phyloP scores from a whole-genome alignment of 2,797 vertebrate genomes.

The Hoplostethus atlanticus region DNA sequence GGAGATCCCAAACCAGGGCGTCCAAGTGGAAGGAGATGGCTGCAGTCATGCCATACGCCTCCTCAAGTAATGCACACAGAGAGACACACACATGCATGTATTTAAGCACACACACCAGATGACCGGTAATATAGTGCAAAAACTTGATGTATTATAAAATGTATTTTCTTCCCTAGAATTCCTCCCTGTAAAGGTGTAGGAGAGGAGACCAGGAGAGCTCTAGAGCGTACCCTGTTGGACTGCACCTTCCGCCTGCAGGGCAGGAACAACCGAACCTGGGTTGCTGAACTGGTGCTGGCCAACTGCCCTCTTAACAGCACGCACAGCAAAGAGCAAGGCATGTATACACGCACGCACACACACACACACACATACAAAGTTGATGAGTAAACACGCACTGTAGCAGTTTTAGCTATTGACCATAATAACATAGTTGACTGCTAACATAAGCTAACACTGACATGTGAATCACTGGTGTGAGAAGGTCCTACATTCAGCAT shows the following conservation, averaged over 20 bases:
- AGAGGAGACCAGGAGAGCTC: constrained; percentile 93
- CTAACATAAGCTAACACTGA: too few species aligned
- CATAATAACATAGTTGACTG: too few species aligned
- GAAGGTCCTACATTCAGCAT: too few species aligned
- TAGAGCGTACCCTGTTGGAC: constrained; percentile 95
- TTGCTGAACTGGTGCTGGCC: constrained; percentile 96
- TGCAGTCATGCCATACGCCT: constrained; percentile 97
- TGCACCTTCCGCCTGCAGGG: constrained; percentile 98
- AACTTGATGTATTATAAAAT: neutral
- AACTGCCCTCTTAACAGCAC: constrained; percentile 96
- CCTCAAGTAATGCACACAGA: constrained; percentile 87
- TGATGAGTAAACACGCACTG: neutral
- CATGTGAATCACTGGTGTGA: too few species aligned
- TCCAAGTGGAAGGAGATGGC: constrained; percentile 97
- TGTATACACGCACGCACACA: neutral
- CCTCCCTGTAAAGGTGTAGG: constrained; percentile 93
- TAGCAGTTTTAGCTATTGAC: neutral
- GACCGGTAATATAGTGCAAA: neutral
- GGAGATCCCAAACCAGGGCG: constrained; percentile 98
- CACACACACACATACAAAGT: neutral
- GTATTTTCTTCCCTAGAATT: constrained; percentile 83
- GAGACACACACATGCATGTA: neutral
- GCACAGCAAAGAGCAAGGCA: constrained; percentile 95
- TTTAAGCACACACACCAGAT: neutral
- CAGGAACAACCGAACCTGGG: constrained; percentile 98